phyloP scores from a whole-genome alignment of 92 coral and sea anemone genomes.

The Actinernus sp. region DNA sequence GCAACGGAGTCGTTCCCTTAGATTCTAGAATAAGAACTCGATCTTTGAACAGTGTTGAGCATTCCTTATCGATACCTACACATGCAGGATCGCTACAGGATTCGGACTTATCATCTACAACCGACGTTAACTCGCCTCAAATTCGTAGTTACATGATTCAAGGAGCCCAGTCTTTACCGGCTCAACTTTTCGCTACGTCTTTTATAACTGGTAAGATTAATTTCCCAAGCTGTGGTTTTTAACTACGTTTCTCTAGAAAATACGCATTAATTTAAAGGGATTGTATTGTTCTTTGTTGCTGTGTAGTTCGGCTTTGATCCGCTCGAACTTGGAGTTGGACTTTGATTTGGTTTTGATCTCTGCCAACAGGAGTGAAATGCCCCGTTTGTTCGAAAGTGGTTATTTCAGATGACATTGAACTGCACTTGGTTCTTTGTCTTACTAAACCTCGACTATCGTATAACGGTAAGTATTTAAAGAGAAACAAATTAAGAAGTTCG shows the following conservation, averaged over 20 bases:
- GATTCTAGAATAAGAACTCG: constrained; percentile 88
- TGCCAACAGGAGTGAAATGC: constrained; percentile 86
- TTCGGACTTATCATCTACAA: constrained; percentile 84
- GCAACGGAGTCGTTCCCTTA: constrained; percentile 79
- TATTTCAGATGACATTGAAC: constrained; percentile 90
- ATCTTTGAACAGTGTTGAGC: constrained; percentile 87
- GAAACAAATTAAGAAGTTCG: too few species aligned
- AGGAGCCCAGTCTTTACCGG: constrained; percentile 89
- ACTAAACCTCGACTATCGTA: constrained; percentile 98
- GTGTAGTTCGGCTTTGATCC: too few species aligned
- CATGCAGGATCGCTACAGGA: constrained; percentile 85
- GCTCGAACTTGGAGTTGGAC: not conserved
- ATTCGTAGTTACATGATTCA: constrained; percentile 68
- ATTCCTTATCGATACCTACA: constrained; percentile 79
- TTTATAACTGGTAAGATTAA: constrained; percentile 63
- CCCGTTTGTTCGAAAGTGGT: constrained; percentile 98
- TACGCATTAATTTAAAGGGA: too few species aligned
- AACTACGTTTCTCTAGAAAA: too few species aligned
- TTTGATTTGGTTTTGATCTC: constrained; percentile 11
- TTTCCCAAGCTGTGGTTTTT: not conserved
- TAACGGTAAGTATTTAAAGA: constrained; percentile 77
- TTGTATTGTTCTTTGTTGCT: too few species aligned
- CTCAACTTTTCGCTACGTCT: constrained; percentile 83
- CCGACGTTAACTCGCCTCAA: constrained; percentile 78
- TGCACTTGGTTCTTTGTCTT: constrained; percentile 96